Base-by-base conservation (phyloP, 2,888 invertebrate species). In the Caenorhabditis sinica region DNA sequence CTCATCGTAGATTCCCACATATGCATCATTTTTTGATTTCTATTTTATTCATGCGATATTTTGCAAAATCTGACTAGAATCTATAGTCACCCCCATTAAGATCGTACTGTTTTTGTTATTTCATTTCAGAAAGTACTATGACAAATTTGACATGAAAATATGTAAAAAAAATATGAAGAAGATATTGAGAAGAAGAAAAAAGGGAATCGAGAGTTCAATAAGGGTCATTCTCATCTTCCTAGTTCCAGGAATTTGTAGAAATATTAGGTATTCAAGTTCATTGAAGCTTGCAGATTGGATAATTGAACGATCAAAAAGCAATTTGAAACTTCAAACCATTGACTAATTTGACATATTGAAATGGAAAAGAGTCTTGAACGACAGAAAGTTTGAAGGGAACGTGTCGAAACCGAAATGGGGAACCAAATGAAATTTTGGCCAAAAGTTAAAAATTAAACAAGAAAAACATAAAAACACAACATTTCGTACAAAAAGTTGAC, bases 271-370 rank as follows among this genome's bases (percentile, higher is more conserved):
- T 73, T 73, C 45, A 30, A 23, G 45, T 61, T 73, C 61, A 73
- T 49, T 73, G 61, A 73, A 73, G 61, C 73, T 49, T 61, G 73
- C 73, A 73, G 51, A 53, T 53, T 51, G 6, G n/a, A 66, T 30
- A 30, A 73, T 61, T 60, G 73, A 61, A 49, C 51, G 61, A 61
- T 73, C 73, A 49, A 73, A 73, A 30, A 61, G 72, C 72, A 60
- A 60, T 40, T 63, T 9, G n/a, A 17, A 45, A 73, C n/a, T 49
- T 49, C 40, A 40, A 40, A 2, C 13, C 40, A n/a, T n/a, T n/a
- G 33, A 36, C 13, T 40, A 40, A 40, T 40, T 40, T 40, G 40
- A 40, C 40, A 40, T 40, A 40, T 40, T 40, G 40, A 40, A 13
- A 40, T 40, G 40, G 40, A 49, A 17, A 3, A 49, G 49, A 20